phyloP scores from a whole-genome alignment of 2,888 invertebrate genomes.

The Amphipoea lucens region DNA sequence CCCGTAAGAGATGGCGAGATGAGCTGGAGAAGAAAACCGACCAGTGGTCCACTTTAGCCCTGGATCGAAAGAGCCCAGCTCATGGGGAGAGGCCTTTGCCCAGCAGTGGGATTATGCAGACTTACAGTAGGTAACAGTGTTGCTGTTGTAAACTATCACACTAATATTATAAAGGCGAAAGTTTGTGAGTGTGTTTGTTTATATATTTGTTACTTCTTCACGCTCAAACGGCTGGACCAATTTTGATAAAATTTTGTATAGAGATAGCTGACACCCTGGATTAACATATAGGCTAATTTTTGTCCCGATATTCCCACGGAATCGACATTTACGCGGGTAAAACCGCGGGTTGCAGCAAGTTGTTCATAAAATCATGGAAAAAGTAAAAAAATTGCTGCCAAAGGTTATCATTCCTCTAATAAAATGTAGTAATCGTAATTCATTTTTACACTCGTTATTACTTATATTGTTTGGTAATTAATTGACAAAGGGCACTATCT shows the following conservation, averaged over 20 bases:
- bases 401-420: conserved; percentile 40
- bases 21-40: too few species aligned
- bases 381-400: conserved; percentile 3
- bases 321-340: too few species aligned
- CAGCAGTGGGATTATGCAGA: neutral
- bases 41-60: too few species aligned
- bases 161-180: too few species aligned
- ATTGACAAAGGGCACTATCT: conserved; percentile 45
- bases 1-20: neutral
- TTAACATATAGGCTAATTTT: too few species aligned
- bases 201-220: too few species aligned
- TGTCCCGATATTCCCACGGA: too few species aligned
- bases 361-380: neutral
- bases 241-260: too few species aligned
- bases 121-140: neutral
- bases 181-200: too few species aligned
- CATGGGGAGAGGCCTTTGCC: neutral
- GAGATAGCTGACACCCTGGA: too few species aligned
- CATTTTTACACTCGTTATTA: conserved; percentile 43
- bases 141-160: neutral
- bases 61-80: neutral
- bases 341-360: too few species aligned
- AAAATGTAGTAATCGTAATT: conserved; percentile 34
- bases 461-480: conserved; percentile 49
- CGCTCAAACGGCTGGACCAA: too few species aligned